Evolutionary conservation across 2,113 vertebrate species (phyloP).

Genomic region (Pedetes capensis): DNA sequence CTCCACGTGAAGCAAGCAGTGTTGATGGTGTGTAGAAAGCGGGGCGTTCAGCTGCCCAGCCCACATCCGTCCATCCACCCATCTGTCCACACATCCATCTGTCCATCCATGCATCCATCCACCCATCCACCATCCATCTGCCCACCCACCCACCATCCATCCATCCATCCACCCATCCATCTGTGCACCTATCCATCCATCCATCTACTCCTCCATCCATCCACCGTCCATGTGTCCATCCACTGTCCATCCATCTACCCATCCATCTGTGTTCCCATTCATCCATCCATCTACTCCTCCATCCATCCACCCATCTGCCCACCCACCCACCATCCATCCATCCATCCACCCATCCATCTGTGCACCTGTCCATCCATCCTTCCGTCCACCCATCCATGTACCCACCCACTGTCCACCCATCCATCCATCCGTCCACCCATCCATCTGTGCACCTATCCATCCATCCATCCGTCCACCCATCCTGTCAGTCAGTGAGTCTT

Average conservation of each 20-base stretch:
- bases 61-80: background rate
- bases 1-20: fast-evolving
- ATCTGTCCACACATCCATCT: too few relatives aligned
- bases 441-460: too few relatives aligned
- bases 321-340: background rate
- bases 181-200: background rate
- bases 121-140: background rate
- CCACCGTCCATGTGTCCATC: too few relatives aligned
- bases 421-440: too few relatives aligned
- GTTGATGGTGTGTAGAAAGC: background rate
- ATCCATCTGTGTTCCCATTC: background rate
- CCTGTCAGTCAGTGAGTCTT: background rate
- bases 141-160: background rate
- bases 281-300: background rate
- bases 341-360: background rate
- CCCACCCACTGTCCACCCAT: too few relatives aligned
- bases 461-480: background rate
- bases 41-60: fast-evolving
- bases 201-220: background rate
- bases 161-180: background rate
- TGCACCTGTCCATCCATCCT: too few relatives aligned
- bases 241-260: background rate
- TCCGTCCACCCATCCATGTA: too few relatives aligned
- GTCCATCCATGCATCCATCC: background rate
- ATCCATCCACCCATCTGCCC: background rate